A percentile compares a stretch with the other conserved stretches of the same genome.
Evolutionary conservation across 1,140 invertebrate genomes (phyloP).

Genomic region (Diploscapter pachys): DNA sequence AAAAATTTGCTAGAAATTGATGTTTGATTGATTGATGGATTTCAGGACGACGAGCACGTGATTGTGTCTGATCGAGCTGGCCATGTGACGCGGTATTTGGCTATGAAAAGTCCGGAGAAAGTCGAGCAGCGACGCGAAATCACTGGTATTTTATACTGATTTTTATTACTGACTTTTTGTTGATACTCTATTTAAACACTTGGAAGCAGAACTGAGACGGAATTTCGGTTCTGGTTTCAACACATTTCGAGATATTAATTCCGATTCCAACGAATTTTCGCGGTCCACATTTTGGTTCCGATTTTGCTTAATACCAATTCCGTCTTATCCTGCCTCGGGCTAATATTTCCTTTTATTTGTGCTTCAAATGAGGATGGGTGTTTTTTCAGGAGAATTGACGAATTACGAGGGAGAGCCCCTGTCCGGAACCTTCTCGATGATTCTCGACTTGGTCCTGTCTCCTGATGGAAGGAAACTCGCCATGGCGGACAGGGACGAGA

Average conservation of each 20-base stretch:
- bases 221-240: background rate
- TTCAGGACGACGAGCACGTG: slow-evolving; percentile 12
- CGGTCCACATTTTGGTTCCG: background rate
- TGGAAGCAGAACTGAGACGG: too few species aligned
- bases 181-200: too few species aligned
- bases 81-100: slow-evolving; percentile 21
- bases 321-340: too few species aligned
- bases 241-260: background rate
- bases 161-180: background rate
- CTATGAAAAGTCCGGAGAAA: background rate
- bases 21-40: background rate
- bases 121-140: background rate
- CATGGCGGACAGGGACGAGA: slow-evolving; percentile 28
- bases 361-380: background rate
- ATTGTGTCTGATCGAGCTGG: slow-evolving; percentile 22
- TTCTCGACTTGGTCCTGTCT: slow-evolving; percentile 21
- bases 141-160: background rate
- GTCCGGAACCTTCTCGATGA: slow-evolving; percentile 29
- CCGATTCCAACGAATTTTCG: background rate
- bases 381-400: slow-evolving; percentile 3
- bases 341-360: slow-evolving; percentile 9
- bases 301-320: background rate
- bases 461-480: slow-evolving; percentile 13
- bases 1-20: background rate
- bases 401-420: slow-evolving; percentile 10